Percentiles rank a stretch among this genome's conserved stretches.
Conservation (phyloP, 2,797 vertebrate genomes). For the Chaenodraco wilsoni region DNA sequence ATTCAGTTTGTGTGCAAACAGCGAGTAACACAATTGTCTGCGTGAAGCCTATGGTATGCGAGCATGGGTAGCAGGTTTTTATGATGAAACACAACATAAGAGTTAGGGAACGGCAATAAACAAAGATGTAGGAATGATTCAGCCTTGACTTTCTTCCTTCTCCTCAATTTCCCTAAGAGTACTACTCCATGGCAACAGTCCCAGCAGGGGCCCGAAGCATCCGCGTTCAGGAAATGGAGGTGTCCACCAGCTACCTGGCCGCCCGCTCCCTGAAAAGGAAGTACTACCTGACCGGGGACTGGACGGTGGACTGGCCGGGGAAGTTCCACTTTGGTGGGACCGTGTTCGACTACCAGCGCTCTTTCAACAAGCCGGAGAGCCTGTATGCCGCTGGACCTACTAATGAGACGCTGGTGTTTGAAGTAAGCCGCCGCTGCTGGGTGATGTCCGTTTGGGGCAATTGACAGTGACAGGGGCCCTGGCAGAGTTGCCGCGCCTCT, state of each 20-base stretch:
- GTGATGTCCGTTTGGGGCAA: constrained; percentile 67
- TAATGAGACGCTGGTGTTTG: constrained; percentile 97
- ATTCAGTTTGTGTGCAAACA: no score
- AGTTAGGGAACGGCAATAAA: not conserved
- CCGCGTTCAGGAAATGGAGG: constrained; percentile 87
- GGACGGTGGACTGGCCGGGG: constrained; percentile 97
- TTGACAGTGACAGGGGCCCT: constrained; percentile 70
- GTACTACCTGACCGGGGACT: constrained; percentile 93
- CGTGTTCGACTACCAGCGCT: constrained; percentile 91
- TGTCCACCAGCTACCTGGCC: constrained; percentile 93
- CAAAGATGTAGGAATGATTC: not conserved
- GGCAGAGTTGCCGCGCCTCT: constrained; percentile 55
- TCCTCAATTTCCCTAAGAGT: constrained; percentile 81
- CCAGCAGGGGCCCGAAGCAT: constrained; percentile 91
- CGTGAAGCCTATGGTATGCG: no score
- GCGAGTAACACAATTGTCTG: no score
- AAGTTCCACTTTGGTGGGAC: constrained; percentile 92
- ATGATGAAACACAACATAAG: not conserved
- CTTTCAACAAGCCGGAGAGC: constrained; percentile 90
- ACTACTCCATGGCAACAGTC: constrained; percentile 90
- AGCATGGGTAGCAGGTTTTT: not conserved
- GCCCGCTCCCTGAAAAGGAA: constrained; percentile 86
- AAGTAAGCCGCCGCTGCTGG: constrained; percentile 86
- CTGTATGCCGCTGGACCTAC: constrained; percentile 91
- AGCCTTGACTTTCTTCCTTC: not conserved